Base-by-base conservation (phyloP, 2,797 vertebrate genomes). In the Paguma larvata region DNA sequence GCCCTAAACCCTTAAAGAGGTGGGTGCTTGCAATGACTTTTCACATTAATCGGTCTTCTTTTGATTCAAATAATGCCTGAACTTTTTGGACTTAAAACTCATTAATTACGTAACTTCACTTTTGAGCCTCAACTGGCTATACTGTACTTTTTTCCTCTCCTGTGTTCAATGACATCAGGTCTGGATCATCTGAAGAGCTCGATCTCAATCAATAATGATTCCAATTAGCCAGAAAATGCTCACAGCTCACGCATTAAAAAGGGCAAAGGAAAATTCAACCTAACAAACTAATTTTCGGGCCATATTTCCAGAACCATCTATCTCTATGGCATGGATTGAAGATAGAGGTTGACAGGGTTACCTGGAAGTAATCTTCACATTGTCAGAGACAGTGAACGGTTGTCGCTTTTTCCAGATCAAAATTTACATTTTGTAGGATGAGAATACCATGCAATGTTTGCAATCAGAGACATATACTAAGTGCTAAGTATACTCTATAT, bases 181-280 rank as follows among this genome's bases (percentile, higher is more conserved):
- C 30, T 91, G 75, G 86, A 32, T 48, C 75, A 91, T 88, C 44
- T n/a, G 32, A 95, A 68, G 41, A 94, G 34, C n/a, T 68, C 53
- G 85, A 83, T 27, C 67, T 94, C 48, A 83, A 79, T 73, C 78
- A 97, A 62, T 46, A 90, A 41, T n/a, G 62, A 68, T 13, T 87
- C 30, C 65, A 80, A 92, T 56, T 79, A 92, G 73, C 34, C 44
- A 56, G 59, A 91, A 93, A 86, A 89, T 75, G 11, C 2, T 89
- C 79, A 86, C n/a, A 89, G 32, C 59, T 87, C 63, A 67, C 3
- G 44, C 89, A 59, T 53, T 79, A 79, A 18, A 96, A 92, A 93
- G 87, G 32, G 44, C 67, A 92, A 92, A 84, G 32, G 82, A 85
- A 89, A 62, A 89, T 21, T 46, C 38, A 89, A 67, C n/a, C n/a